Conservation (phyloP, 2,797 vertebrate genomes). For the Euphonia xanthogaster region DNA sequence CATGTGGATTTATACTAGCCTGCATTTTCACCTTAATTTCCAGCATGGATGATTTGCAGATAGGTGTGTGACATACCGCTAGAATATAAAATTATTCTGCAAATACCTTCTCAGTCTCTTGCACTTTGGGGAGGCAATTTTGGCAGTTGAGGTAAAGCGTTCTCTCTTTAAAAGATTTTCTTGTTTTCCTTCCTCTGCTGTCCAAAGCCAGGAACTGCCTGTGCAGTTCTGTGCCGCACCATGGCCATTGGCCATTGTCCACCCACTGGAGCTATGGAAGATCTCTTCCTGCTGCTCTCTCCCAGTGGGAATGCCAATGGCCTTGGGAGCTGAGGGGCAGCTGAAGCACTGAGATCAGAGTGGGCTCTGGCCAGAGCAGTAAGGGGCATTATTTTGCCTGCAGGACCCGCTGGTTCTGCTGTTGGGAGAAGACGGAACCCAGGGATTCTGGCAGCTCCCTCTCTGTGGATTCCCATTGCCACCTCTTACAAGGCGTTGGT, state of each 20-base stretch:
- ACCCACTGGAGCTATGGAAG: not conserved
- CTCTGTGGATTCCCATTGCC: rapidly evolving
- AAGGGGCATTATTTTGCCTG: not conserved
- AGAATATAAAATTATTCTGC: not conserved
- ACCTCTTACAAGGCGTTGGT: not conserved
- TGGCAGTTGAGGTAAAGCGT: not conserved
- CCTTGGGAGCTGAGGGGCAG: not conserved
- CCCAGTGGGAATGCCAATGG: not conserved
- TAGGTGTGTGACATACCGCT: not conserved
- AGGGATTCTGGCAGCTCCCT: not conserved
- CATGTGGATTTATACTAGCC: not conserved
- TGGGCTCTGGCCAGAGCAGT: not conserved
- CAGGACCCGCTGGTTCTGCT: not conserved
- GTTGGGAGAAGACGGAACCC: rapidly evolving
- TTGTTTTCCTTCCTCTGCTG: not conserved
- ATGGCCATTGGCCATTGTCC: not conserved
- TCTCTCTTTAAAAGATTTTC: not conserved
- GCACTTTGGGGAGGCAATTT: not conserved
- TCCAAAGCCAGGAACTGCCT: not conserved
- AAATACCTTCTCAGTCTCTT: not conserved
- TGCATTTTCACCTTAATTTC: not conserved
- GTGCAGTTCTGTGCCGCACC: rapidly evolving
- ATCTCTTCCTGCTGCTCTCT: not conserved
- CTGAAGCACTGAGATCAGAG: not conserved
- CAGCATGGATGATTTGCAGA: not conserved